Evolutionary conservation across 1,140 invertebrate species (phyloP).

Genomic region (Scaptomyza pallida): DNA sequence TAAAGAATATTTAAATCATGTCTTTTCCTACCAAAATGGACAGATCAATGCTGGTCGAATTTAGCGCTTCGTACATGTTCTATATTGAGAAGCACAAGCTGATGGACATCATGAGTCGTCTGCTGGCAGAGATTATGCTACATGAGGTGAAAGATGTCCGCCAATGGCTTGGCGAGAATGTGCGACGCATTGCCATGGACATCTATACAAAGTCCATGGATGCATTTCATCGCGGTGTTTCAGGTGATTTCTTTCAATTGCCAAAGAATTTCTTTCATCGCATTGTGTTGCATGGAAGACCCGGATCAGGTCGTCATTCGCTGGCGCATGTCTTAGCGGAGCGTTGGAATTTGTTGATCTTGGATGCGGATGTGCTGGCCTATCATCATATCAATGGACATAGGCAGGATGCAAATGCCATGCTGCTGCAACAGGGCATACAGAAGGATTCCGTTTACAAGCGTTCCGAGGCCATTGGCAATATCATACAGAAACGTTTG

Average conservation of each 20-base stretch:
- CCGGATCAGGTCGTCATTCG: slow-evolving; percentile 66
- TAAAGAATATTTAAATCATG: slow-evolving; percentile 27
- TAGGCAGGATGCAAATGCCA: slow-evolving; percentile 15
- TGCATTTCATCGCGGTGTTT: slow-evolving; percentile 48
- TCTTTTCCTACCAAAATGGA: slow-evolving; percentile 51
- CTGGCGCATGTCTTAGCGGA: slow-evolving; percentile 57
- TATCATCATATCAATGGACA: slow-evolving; percentile 59
- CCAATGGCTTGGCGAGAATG: slow-evolving; percentile 66
- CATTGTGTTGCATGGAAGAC: slow-evolving; percentile 66
- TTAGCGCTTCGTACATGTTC: slow-evolving; percentile 62
- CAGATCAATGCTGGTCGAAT: slow-evolving; percentile 49
- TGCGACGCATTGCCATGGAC: slow-evolving; percentile 51
- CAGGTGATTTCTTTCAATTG: slow-evolving; percentile 59
- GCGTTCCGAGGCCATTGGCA: slow-evolving; percentile 59
- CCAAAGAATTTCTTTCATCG: slow-evolving; percentile 60
- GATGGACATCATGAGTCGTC: slow-evolving; percentile 69
- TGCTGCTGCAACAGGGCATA: slow-evolving; percentile 52
- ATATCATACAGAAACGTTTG: slow-evolving; percentile 55
- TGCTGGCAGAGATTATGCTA: slow-evolving; percentile 60
- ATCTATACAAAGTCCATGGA: slow-evolving; percentile 64
- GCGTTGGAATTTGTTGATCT: slow-evolving; percentile 67
- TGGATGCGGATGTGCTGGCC: slow-evolving; percentile 69
- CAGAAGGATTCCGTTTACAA: slow-evolving; percentile 39
- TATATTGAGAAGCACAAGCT: slow-evolving; percentile 78
- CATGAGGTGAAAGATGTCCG: slow-evolving; percentile 49